A percentile compares a stretch with the other conserved stretches of the same genome.
Evolutionary conservation across 2,888 invertebrate genomes (phyloP).

Genomic region (Perizoma affinitatum): DNA sequence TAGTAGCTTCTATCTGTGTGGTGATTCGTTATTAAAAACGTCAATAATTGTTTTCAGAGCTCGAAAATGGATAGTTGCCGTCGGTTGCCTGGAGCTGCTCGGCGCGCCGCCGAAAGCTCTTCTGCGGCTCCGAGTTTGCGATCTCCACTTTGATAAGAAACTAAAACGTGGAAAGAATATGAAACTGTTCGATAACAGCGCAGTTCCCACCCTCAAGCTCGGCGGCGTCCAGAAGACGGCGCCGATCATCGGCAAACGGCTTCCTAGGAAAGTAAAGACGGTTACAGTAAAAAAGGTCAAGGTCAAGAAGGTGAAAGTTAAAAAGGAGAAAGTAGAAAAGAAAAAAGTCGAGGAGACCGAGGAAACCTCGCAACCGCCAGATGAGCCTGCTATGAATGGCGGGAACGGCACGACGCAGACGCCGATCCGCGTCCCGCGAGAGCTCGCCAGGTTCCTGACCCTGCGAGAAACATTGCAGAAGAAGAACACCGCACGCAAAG

Average conservation of each 20-base stretch:
- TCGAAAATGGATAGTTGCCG: constrained; percentile 24
- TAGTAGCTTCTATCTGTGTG: too few species aligned
- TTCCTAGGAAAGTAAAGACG: constrained; percentile 3
- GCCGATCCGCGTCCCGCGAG: constrained; percentile 21
- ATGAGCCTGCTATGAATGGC: neutral
- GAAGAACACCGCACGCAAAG: constrained; percentile 16
- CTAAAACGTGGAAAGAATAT: constrained; percentile 21
- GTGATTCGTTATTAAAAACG: neutral
- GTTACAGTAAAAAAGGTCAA: too few species aligned
- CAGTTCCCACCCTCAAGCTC: constrained; percentile 24
- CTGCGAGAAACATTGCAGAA: constrained; percentile 13
- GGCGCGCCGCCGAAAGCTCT: constrained; percentile 20
- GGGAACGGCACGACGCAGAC: constrained; percentile 4
- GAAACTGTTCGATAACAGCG: constrained; percentile 19
- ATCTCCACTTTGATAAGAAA: constrained; percentile 18
- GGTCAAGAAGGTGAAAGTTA: too few species aligned
- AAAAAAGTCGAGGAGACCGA: constrained; percentile 2
- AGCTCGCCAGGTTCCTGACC: constrained; percentile 16
- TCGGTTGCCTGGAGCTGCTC: constrained; percentile 14
- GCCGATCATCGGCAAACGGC: neutral
- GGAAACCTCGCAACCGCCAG: neutral
- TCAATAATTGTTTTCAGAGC: constrained; percentile 12
- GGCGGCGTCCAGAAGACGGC: constrained; percentile 4
- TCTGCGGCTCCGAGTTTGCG: constrained; percentile 22
- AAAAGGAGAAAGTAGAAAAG: neutral